Conservation (phyloP, 2,888 invertebrate species). For the Parelbella ahira region DNA sequence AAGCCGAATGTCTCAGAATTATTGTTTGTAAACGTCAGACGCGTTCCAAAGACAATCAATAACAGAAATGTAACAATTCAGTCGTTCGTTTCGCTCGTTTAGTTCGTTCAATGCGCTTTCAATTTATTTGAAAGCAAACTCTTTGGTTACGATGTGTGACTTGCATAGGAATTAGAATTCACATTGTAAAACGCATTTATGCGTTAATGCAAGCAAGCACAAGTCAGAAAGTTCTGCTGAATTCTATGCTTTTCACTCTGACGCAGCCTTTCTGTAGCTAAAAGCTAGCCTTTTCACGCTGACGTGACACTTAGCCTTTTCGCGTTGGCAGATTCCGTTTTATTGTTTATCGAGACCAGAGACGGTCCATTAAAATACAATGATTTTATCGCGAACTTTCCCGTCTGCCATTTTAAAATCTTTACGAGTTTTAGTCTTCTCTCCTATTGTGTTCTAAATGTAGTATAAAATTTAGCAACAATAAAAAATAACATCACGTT, state of each 20-base stretch:
- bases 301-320: slow-evolving; percentile 1
- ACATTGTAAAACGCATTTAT: slow-evolving; percentile 19
- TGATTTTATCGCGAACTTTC: no score
- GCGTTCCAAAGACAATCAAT: slow-evolving; percentile 13
- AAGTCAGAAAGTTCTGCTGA: slow-evolving; percentile 14
- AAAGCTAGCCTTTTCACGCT: slow-evolving; percentile 6
- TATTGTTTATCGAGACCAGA: no score
- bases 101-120: no score
- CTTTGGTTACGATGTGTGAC: slow-evolving; percentile 18
- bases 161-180: slow-evolving; percentile 15
- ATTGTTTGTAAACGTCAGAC: not conserved
- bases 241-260: slow-evolving; percentile 21
- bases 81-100: no score
- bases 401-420: no score
- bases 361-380: no score
- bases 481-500: no score
- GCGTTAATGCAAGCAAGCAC: slow-evolving; percentile 6
- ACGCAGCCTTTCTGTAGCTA: slow-evolving; percentile 4
- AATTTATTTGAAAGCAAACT: slow-evolving; percentile 19
- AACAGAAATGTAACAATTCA: slow-evolving; percentile 6
- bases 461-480: no score
- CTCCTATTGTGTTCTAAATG: no score
- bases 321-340: no score
- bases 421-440: no score
- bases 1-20: slow-evolving; percentile 7